Conservation (phyloP, 2,113 vertebrate species). For the Urocitellus parryii region DNA sequence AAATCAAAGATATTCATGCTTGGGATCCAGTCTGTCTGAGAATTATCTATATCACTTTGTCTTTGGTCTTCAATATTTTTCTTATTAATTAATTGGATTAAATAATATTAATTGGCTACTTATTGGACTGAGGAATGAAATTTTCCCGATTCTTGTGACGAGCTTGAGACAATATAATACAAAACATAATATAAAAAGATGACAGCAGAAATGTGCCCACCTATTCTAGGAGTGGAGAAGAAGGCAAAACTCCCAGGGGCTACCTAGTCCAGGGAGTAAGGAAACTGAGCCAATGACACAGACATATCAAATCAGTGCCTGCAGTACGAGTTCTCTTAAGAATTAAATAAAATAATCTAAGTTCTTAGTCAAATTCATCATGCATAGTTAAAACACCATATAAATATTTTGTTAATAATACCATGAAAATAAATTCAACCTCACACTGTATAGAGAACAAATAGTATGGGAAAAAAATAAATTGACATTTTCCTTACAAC, state of each 20-base stretch:
- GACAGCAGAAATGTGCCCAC: neutral
- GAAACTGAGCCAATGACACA: neutral
- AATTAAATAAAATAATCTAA: neutral
- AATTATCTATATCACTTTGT: neutral
- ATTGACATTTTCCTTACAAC: neutral
- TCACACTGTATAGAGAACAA: neutral
- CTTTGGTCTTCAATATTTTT: neutral
- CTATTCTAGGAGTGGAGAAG: neutral
- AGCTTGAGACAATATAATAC: neutral
- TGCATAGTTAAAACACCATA: neutral
- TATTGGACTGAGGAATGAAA: neutral
- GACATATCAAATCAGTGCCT: neutral
- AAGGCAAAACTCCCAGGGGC: neutral
- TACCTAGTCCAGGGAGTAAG: no score
- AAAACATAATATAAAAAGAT: neutral
- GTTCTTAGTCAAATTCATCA: neutral
- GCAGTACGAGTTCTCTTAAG: neutral
- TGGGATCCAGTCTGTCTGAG: neutral
- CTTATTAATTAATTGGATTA: neutral
- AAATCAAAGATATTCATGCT: neutral
- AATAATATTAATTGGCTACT: neutral
- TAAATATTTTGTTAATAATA: neutral
- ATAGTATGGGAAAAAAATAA: neutral
- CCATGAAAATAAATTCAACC: neutral
- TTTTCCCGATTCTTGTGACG: neutral